Evolutionary conservation across 2,888 invertebrate genomes (phyloP).

Genomic region (Melolontha melolontha): DNA sequence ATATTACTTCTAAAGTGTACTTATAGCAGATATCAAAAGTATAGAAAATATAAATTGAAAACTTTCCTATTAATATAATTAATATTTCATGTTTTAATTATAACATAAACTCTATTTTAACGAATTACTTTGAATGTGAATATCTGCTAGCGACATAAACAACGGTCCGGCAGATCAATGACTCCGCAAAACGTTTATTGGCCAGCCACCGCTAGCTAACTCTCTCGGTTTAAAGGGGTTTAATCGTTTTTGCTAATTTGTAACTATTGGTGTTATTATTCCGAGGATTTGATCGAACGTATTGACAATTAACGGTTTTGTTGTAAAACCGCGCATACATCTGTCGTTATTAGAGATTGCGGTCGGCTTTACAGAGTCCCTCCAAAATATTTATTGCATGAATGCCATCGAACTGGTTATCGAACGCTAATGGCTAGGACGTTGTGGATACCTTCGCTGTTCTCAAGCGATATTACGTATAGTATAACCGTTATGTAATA

Average conservation of each 20-base stretch:
- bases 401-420: slow-evolving; percentile 26
- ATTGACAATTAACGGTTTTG: slow-evolving; percentile 41
- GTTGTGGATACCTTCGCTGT: too few species aligned
- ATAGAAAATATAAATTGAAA: too few species aligned
- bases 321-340: slow-evolving; percentile 38
- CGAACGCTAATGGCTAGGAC: background rate
- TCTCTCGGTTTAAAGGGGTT: slow-evolving; percentile 13
- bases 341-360: slow-evolving; percentile 37
- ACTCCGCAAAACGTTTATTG: slow-evolving; percentile 5
- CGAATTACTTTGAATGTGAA: too few species aligned
- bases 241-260: slow-evolving; percentile 41
- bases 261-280: slow-evolving; percentile 39
- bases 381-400: slow-evolving; percentile 28
- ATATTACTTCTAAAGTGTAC: too few species aligned
- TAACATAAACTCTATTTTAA: too few species aligned
- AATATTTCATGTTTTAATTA: too few species aligned
- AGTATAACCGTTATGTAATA: too few species aligned
- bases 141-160: background rate
- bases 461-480: too few species aligned
- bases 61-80: too few species aligned
- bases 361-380: slow-evolving; percentile 20
- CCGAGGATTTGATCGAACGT: slow-evolving; percentile 34
- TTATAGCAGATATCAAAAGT: too few species aligned
- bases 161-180: slow-evolving; percentile 1
- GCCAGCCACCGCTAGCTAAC: background rate